These are phyloP conservation scores for Rhyacophila evoluta DNA, from an alignment of 2,888 invertebrate species.

Conservation along the genomic window DNA sequence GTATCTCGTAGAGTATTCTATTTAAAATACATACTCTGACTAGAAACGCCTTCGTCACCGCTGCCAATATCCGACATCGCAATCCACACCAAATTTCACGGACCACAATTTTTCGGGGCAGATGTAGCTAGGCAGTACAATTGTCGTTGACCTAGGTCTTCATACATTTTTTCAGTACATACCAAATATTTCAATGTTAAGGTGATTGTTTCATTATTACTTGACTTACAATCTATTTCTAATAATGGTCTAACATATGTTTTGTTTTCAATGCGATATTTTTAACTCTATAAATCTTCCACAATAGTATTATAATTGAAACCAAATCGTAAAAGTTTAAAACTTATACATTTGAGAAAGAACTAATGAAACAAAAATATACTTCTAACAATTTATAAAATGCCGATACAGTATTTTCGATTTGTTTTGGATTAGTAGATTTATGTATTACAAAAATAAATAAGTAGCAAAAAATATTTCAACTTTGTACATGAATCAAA, in stretches of 20 bases:
- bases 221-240: too few relatives aligned
- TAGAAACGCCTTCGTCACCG: conserved; percentile 83
- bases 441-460: too few relatives aligned
- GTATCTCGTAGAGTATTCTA: conserved; percentile 58
- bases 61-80: conserved; percentile 84
- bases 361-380: too few relatives aligned
- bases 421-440: too few relatives aligned
- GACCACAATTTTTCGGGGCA: conserved; percentile 57
- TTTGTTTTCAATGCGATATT: too few relatives aligned
- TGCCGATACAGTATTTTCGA: too few relatives aligned
- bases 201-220: conserved; percentile 15
- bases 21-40: conserved; percentile 78
- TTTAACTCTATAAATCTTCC: too few relatives aligned
- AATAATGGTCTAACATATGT: too few relatives aligned
- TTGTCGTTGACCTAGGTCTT: conserved; percentile 51
- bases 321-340: not conserved
- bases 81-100: conserved; percentile 71
- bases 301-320: not conserved
- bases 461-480: too few relatives aligned
- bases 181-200: conserved; percentile 25
- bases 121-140: conserved; percentile 45
- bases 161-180: conserved; percentile 27
- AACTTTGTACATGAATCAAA: too few relatives aligned
- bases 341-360: not conserved
- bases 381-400: too few relatives aligned